Conservation (phyloP, 2,888 invertebrate genomes). For the Fragum whitleyi region DNA sequence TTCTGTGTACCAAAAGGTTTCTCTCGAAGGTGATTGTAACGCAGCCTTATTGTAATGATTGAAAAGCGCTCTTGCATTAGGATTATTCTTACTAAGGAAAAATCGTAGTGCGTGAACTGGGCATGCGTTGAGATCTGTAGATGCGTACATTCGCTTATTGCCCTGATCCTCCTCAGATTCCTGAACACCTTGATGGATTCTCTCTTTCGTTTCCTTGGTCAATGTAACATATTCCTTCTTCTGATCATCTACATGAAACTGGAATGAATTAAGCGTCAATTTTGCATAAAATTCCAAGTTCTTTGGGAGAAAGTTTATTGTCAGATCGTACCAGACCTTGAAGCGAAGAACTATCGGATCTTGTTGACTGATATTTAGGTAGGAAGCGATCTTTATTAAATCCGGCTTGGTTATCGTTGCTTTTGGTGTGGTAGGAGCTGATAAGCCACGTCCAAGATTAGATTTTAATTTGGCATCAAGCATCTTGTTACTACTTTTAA, state of each 20-base stretch:
- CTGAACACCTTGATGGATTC: slow-evolving; percentile 1
- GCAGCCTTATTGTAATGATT: slow-evolving; percentile 20
- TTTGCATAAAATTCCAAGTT: slow-evolving; percentile 38
- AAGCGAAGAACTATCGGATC: slow-evolving; percentile 22
- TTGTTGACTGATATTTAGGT: slow-evolving; percentile 23
- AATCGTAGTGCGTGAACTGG: slow-evolving; percentile 31
- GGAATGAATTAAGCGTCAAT: not conserved
- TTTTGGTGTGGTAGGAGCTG: slow-evolving; percentile 29
- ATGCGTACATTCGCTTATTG: slow-evolving; percentile 40
- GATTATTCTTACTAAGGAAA: slow-evolving; percentile 21
- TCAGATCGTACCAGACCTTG: slow-evolving; percentile 28
- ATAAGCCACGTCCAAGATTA: slow-evolving; percentile 6
- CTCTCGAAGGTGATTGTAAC: not conserved
- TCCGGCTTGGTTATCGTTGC: slow-evolving; percentile 20
- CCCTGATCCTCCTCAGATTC: slow-evolving; percentile 23
- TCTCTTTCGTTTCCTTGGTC: slow-evolving; percentile 3
- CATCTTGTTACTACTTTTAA: slow-evolving; percentile 19
- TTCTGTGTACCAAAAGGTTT: not conserved
- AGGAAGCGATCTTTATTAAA: slow-evolving; percentile 19
- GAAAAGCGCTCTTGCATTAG: slow-evolving; percentile 15
- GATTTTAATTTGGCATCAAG: slow-evolving; percentile 32
- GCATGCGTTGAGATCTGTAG: slow-evolving; percentile 8
- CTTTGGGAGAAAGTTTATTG: slow-evolving; percentile 29
- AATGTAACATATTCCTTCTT: slow-evolving; percentile 12
- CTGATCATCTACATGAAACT: not conserved